These are phyloP conservation scores for Hapalemur alaotrensis DNA, from an alignment of 2,797 vertebrate species.

Conservation along the genomic window DNA sequence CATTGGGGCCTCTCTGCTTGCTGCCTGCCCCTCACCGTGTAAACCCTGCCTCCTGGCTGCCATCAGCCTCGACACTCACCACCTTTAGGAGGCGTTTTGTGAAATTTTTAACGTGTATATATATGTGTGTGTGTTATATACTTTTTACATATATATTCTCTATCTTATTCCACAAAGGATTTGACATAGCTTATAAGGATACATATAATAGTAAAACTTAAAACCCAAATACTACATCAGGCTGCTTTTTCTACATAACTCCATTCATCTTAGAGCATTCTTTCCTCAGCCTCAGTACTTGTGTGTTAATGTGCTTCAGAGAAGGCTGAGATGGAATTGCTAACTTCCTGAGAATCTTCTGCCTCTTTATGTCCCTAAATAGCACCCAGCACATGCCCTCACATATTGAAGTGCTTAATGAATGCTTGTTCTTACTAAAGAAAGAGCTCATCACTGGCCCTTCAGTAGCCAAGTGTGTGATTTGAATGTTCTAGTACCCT, in stretches of 20 bases:
- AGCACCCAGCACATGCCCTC: background rate
- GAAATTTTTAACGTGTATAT: background rate
- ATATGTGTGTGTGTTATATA: background rate
- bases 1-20: background rate
- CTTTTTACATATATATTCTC: background rate
- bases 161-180: background rate
- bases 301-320: background rate
- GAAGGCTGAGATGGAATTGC: background rate
- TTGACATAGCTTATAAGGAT: background rate
- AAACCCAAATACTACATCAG: background rate
- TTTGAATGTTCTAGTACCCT: background rate
- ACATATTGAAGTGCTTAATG: background rate
- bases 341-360: background rate
- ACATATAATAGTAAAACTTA: background rate
- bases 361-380: background rate
- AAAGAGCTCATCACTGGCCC: background rate
- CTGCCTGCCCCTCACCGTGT: background rate
- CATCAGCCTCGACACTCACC: background rate
- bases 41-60: background rate
- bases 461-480: background rate
- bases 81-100: background rate
- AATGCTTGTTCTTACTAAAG: background rate
- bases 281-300: background rate
- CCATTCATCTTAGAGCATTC: background rate
- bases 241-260: background rate